Base-by-base conservation (phyloP, 2,888 invertebrate species). In the Galerucella pusilla region DNA sequence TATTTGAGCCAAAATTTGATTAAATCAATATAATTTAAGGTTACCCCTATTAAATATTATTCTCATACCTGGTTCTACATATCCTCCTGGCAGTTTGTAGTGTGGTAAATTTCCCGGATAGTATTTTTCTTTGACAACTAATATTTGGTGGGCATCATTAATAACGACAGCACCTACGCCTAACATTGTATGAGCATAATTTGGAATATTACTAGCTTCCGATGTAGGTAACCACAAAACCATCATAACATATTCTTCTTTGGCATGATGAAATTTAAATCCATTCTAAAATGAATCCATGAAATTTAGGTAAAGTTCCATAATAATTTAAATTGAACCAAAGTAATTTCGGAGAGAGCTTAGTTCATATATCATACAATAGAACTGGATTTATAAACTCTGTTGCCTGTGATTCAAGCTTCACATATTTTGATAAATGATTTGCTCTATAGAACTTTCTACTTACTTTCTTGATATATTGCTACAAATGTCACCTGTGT, bases 51-150 rank as follows among this genome's bases (percentile, higher is more conserved):
- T 42, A 1, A 42, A 1, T 42, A 7, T 42, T 42, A 35, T 35
- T 42, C 2, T 35, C 14, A 16, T 87, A 94, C 95, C 93, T 88
- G 93, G 93, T 86, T 97, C 95, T 20, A 96, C 95, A 88, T 94
- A 95, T 68, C 97, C 97, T 70, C 98, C 97, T 16, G 98, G 97
- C 9, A 97, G 88, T 88, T 97, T 97, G 96, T 96, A 97, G 83
- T 92, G 91, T 4, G 90, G 88, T 64, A 85, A 7, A 25, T 83
- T 20, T 89, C 85, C 74, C 89, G 88, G 57, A 75, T 68, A 69
- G 83, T 91, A 91, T 83, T 92, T 92, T 85, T 98, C 97, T 80
- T 92, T 90, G 0, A 98, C 94, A 25, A 95, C 94, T 69, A 98
- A 89, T 71, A 98, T 88, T 88, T 96, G 91, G 72, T 93, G 90